These are phyloP conservation scores for Rhinichthys klamathensis DNA, from an alignment of 2,113 vertebrate species.

Conservation along the genomic window DNA sequence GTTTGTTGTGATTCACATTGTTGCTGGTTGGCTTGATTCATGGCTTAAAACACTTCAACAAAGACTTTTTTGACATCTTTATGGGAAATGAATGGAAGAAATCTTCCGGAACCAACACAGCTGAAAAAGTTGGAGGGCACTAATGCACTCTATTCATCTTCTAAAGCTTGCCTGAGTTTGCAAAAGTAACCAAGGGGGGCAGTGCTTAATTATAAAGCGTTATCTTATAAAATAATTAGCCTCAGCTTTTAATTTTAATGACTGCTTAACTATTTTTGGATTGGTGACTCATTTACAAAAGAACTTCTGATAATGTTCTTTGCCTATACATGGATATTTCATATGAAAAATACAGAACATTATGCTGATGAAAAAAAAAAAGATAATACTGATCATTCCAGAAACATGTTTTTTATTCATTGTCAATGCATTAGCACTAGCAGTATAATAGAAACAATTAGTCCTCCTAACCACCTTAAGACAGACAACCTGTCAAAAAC, in stretches of 20 bases:
- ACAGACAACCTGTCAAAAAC: conserved; percentile 18
- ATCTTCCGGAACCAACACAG: no score
- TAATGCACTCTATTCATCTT: no score
- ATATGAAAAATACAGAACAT: neutral
- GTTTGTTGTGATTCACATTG: no score
- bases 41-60: no score
- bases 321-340: neutral
- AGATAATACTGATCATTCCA: conserved; percentile 18
- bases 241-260: neutral
- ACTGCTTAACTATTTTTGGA: neutral
- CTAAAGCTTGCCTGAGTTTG: no score
- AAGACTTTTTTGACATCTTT: no score
- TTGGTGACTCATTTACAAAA: neutral
- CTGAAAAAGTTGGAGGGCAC: no score
- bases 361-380: neutral
- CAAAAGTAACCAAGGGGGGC: neutral
- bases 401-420: conserved; percentile 47
- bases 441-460: conserved; percentile 42
- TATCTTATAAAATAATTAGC: neutral
- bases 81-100: no score
- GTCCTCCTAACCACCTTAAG: conserved; percentile 39
- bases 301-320: neutral
- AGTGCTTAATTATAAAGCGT: neutral
- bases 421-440: conserved; percentile 47
- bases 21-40: no score